Conservation (phyloP, 2,888 invertebrate species). For the Tachina grossa region DNA sequence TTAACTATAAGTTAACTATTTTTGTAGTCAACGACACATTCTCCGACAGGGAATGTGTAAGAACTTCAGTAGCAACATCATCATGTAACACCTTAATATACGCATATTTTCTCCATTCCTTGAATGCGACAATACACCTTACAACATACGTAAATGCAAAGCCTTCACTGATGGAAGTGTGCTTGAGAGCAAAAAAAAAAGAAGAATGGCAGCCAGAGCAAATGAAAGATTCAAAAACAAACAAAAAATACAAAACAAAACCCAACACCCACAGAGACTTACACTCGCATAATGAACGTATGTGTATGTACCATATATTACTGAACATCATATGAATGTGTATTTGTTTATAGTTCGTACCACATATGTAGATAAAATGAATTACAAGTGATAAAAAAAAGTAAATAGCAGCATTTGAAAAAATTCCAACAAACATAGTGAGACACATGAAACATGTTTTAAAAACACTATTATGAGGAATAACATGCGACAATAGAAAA, state of each 20-base stretch:
- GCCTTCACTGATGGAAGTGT: neutral
- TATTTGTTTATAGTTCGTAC: neutral
- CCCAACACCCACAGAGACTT: neutral
- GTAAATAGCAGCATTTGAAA: conserved; percentile 10
- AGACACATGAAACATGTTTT: conserved; percentile 48
- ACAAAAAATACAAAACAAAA: no score
- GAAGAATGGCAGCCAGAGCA: neutral
- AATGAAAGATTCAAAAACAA: conserved; percentile 19
- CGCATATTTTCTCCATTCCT: conserved; percentile 40
- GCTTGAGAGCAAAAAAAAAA: neutral
- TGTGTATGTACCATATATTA: neutral
- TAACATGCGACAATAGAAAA: conserved; percentile 16
- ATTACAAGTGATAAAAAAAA: conserved; percentile 39
- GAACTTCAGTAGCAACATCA: conserved; percentile 41
- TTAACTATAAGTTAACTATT: no score
- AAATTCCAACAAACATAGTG: neutral
- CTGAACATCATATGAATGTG: neutral
- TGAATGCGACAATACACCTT: neutral
- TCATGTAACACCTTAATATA: conserved; percentile 59
- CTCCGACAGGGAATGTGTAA: no score
- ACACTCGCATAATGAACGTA: neutral
- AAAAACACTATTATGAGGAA: conserved; percentile 27
- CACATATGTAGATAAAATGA: conserved; percentile 23
- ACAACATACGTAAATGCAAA: no score
- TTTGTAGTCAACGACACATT: no score